Evolutionary conservation across 2,113 vertebrate genomes (phyloP).

Genomic region (Asarcornis scutulata): DNA sequence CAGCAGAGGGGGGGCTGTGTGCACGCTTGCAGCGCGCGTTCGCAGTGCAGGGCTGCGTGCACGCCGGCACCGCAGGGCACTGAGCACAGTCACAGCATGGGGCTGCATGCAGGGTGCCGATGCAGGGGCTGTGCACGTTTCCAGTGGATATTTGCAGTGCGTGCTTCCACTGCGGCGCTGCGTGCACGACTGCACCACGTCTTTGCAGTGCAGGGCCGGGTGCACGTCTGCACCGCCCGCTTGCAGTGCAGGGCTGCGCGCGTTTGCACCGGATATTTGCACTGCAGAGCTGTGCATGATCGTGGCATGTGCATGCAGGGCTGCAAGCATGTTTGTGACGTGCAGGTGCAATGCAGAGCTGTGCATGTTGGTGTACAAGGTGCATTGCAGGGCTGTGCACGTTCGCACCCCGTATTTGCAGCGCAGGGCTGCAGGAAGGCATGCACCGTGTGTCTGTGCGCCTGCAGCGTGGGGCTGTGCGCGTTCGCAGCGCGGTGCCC

Average conservation of each 20-base stretch:
- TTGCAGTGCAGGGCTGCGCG: background rate
- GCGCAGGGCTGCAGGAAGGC: background rate
- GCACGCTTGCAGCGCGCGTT: background rate
- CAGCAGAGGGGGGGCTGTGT: background rate
- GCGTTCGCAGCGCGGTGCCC: background rate
- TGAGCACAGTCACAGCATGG: background rate
- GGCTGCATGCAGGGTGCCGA: fast-evolving
- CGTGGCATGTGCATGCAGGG: background rate
- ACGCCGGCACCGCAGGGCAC: background rate
- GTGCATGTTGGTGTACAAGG: too few species aligned
- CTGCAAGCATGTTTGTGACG: too few species aligned
- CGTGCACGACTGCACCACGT: background rate
- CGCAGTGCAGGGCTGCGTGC: background rate
- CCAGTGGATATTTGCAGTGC: background rate
- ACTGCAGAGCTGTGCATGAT: background rate
- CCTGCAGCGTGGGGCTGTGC: fast-evolving
- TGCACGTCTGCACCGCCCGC: background rate
- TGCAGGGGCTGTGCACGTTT: background rate
- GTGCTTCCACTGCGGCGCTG: background rate
- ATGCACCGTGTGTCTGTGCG: fast-evolving
- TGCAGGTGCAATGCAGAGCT: too few species aligned
- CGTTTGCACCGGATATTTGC: too few species aligned
- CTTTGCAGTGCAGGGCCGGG: background rate
- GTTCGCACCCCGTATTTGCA: background rate
- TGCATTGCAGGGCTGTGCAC: background rate